Percentiles rank a stretch among this genome's conserved stretches.
Conservation (phyloP, 2,113 vertebrate species). For the Oreochromis spilurus region DNA sequence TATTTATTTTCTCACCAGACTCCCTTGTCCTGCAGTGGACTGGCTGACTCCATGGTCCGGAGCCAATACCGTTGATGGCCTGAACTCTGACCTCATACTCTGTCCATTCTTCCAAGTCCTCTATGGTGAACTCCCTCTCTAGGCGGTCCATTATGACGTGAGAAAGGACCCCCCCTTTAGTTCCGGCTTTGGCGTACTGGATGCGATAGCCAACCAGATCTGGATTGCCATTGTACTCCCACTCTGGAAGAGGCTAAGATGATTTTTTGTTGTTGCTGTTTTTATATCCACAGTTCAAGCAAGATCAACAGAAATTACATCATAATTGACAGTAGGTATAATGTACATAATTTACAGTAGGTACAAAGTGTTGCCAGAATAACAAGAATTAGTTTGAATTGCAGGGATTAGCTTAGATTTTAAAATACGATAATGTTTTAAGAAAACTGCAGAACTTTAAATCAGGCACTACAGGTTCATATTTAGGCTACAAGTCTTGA, state of each 20-base stretch:
- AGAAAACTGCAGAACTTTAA: neutral
- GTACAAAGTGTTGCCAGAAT: neutral
- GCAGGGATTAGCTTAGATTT: neutral
- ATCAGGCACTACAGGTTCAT: neutral
- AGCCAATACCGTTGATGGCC: slow-evolving; percentile 89
- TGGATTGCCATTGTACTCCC: slow-evolving; percentile 93
- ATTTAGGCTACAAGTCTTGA: neutral
- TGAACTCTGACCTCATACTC: slow-evolving; percentile 92
- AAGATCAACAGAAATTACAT: slow-evolving; percentile 11
- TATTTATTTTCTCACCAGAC: slow-evolving; percentile 64
- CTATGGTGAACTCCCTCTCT: slow-evolving; percentile 91
- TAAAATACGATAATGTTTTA: neutral
- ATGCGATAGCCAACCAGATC: slow-evolving; percentile 91
- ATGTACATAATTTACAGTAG: neutral
- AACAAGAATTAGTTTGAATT: neutral
- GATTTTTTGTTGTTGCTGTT: neutral
- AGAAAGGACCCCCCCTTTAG: slow-evolving; percentile 74
- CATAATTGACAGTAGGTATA: neutral
- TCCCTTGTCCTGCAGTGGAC: slow-evolving; percentile 84
- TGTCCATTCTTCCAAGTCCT: slow-evolving; percentile 96
- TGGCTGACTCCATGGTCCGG: slow-evolving; percentile 84
- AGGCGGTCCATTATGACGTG: slow-evolving; percentile 84
- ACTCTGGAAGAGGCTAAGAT: slow-evolving; percentile 89
- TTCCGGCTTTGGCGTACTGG: slow-evolving; percentile 76
- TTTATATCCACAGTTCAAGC: neutral